A percentile compares a stretch with the other conserved stretches of the same genome.
These are phyloP conservation scores for Rousettus leschenaultii DNA, from an alignment of 2,113 vertebrate genomes.

Conservation along the genomic window DNA sequence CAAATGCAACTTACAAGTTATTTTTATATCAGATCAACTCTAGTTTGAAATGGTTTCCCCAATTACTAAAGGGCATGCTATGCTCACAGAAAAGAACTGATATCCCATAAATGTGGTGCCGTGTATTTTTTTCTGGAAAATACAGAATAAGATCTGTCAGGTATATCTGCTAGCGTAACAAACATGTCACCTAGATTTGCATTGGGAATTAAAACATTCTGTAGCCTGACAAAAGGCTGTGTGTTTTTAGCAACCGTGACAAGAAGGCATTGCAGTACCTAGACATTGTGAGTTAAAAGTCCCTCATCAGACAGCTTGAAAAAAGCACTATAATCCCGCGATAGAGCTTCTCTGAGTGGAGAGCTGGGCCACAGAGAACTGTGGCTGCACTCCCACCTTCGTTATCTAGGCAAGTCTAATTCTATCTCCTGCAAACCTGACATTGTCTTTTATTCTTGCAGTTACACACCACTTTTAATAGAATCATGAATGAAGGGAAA, in stretches of 20 bases:
- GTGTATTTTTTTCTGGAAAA: constrained; percentile 62
- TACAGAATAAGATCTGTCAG: constrained; percentile 76
- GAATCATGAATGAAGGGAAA: not conserved
- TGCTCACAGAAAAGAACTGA: constrained; percentile 71
- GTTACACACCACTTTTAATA: not conserved
- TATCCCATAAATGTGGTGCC: constrained; percentile 55
- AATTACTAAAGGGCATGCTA: constrained; percentile 66
- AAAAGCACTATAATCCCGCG: constrained; percentile 39
- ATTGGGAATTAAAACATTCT: constrained; percentile 79
- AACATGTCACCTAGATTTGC: constrained; percentile 79
- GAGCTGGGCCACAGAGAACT: not conserved
- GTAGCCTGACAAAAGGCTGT: constrained; percentile 73
- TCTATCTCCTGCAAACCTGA: not conserved
- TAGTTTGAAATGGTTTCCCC: constrained; percentile 72
- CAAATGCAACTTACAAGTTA: constrained; percentile 50
- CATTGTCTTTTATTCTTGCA: not conserved
- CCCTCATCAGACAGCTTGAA: constrained; percentile 61
- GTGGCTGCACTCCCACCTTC: accelerated
- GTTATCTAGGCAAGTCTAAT: not conserved
- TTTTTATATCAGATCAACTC: constrained; percentile 64
- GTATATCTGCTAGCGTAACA: constrained; percentile 74
- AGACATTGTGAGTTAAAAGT: constrained; percentile 60
- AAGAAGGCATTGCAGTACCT: constrained; percentile 55
- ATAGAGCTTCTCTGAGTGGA: constrained; percentile 19
- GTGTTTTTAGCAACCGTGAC: constrained; percentile 77